These are phyloP conservation scores for Popillia japonica DNA, from an alignment of 1,140 invertebrate genomes.

Conservation along the genomic window DNA sequence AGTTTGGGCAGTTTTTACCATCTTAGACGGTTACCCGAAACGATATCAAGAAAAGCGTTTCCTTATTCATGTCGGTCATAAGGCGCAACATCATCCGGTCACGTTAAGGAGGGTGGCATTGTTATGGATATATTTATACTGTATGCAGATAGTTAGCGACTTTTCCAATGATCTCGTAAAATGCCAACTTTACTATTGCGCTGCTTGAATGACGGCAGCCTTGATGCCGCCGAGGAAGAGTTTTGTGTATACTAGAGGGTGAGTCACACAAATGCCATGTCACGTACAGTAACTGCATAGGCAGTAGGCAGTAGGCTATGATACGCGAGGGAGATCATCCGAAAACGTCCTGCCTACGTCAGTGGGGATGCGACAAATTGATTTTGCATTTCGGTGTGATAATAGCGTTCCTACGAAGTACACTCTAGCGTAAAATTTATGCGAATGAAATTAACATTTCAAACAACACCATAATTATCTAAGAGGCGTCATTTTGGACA, in stretches of 20 bases:
- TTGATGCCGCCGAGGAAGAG: conserved; percentile 17
- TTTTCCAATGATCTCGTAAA: conserved; percentile 48
- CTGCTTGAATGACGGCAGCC: conserved; percentile 39
- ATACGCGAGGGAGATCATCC: conserved; percentile 13
- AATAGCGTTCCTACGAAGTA: conserved; percentile 12
- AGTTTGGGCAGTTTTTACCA: conserved; percentile 50
- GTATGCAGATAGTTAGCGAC: conserved; percentile 46
- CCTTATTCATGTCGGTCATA: conserved; percentile 39
- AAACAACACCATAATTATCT: background rate
- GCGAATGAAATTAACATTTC: background rate
- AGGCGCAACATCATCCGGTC: conserved; percentile 32
- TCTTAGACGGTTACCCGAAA: conserved; percentile 39
- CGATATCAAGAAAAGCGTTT: conserved; percentile 28
- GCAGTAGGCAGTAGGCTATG: conserved; percentile 16
- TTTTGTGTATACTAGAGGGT: conserved; percentile 10
- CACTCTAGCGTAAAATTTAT: background rate
- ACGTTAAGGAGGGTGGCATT: conserved; percentile 39
- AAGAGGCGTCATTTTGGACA: too few species aligned
- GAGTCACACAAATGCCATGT: conserved; percentile 34
- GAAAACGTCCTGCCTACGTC: conserved; percentile 17
- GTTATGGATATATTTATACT: conserved; percentile 47
- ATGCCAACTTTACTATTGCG: conserved; percentile 42
- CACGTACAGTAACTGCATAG: conserved; percentile 26
- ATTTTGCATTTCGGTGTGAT: conserved; percentile 30
- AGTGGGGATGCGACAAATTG: conserved; percentile 27